These are phyloP conservation scores for Galaxias olidus DNA, from an alignment of 2,797 vertebrate species.

Conservation along the genomic window DNA sequence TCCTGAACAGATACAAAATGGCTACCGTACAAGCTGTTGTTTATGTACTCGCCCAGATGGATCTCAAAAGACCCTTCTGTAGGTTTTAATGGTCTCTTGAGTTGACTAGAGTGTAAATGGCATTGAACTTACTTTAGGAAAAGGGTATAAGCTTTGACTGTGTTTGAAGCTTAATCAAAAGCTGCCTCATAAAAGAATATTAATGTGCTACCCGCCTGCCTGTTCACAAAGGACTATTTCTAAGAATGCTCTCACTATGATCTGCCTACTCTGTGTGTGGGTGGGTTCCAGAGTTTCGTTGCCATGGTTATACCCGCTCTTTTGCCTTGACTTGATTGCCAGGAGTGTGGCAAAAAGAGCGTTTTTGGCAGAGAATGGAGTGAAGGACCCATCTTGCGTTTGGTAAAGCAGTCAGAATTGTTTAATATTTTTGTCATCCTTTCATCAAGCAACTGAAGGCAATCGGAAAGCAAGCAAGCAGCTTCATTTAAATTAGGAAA, in stretches of 20 bases:
- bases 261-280: slow-evolving; percentile 48
- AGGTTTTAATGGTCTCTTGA: slow-evolving; percentile 35
- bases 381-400: neutral
- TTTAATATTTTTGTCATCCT: no score
- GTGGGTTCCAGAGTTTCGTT: slow-evolving; percentile 54
- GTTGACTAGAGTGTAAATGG: slow-evolving; percentile 25
- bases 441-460: no score
- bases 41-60: slow-evolving; percentile 44
- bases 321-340: slow-evolving; percentile 55
- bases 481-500: no score
- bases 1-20: neutral
- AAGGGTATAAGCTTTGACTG: slow-evolving; percentile 15
- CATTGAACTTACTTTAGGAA: slow-evolving; percentile 14
- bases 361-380: neutral
- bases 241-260: slow-evolving; percentile 39
- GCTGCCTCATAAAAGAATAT: slow-evolving; percentile 68
- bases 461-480: no score
- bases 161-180: slow-evolving; percentile 59
- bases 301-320: slow-evolving; percentile 64
- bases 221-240: slow-evolving; percentile 55
- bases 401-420: no score
- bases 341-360: slow-evolving; percentile 28
- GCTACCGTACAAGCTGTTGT: neutral
- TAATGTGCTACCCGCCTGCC: slow-evolving; percentile 57
- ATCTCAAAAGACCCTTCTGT: slow-evolving; percentile 19